These are phyloP conservation scores for Lipophrys pholis DNA, from an alignment of 2,113 vertebrate species.

Conservation along the genomic window DNA sequence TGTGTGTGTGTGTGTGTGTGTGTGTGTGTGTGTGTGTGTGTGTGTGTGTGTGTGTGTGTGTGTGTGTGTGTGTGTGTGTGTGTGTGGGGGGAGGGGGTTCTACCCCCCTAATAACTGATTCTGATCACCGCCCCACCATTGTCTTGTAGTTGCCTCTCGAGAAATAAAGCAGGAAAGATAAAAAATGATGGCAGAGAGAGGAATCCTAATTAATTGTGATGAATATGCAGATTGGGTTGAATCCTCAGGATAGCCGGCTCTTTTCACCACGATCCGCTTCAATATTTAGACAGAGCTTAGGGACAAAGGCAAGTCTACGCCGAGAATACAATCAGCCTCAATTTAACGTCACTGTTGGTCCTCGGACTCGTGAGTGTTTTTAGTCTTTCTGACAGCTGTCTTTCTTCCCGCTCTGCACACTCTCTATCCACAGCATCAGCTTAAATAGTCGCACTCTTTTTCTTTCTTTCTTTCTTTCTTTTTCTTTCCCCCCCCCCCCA, in stretches of 20 bases:
- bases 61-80: not conserved
- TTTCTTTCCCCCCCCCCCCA: not conserved
- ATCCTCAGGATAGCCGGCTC: slow-evolving; percentile 77
- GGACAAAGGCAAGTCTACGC: slow-evolving; percentile 71
- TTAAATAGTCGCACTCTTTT: slow-evolving; percentile 11
- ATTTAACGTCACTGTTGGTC: slow-evolving; percentile 63
- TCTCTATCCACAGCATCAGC: slow-evolving; percentile 3
- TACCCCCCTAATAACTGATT: slow-evolving; percentile 72
- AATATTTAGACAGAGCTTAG: slow-evolving; percentile 79
- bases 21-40: slow-evolving; percentile 19
- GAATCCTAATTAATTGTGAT: slow-evolving; percentile 82
- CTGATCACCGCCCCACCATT: slow-evolving; percentile 73
- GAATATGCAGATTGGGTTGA: slow-evolving; percentile 82
- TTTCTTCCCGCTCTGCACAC: slow-evolving; percentile 32
- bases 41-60: not conserved
- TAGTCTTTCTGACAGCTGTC: slow-evolving; percentile 25
- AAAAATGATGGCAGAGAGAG: slow-evolving; percentile 70
- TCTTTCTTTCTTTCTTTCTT: too few species aligned
- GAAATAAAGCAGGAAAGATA: slow-evolving; percentile 77
- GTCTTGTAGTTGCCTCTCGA: slow-evolving; percentile 75
- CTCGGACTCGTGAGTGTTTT: slow-evolving; percentile 15
- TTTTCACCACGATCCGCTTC: slow-evolving; percentile 74
- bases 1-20: slow-evolving; percentile 3
- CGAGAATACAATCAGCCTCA: slow-evolving; percentile 73
- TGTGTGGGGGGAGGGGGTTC: too few species aligned